Conservation (phyloP, 2,113 vertebrate genomes). For the Rousettus leschenaultii region DNA sequence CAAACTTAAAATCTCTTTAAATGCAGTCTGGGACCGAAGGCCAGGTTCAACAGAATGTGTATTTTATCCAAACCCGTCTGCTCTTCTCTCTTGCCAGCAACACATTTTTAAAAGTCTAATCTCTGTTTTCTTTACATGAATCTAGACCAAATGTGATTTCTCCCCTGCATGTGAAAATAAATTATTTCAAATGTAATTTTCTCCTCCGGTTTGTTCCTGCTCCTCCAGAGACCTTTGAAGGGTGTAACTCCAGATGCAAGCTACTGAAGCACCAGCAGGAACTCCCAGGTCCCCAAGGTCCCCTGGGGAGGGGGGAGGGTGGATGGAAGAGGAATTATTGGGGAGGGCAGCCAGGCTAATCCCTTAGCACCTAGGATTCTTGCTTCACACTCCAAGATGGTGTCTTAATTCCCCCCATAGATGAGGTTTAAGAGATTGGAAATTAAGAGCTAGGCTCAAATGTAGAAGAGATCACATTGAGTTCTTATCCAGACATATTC, state of each 20-base stretch:
- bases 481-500: neutral
- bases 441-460: neutral
- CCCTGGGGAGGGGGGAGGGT: neutral
- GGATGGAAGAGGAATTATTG: neutral
- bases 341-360: neutral
- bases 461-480: neutral
- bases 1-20: slow-evolving; percentile 47
- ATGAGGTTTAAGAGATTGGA: neutral
- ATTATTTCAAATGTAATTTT: slow-evolving; percentile 72
- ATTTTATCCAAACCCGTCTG: slow-evolving; percentile 51
- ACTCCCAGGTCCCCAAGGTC: neutral
- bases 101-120: slow-evolving; percentile 68
- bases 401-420: neutral
- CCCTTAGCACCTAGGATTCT: neutral
- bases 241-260: neutral
- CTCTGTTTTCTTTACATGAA: slow-evolving; percentile 73
- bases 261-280: neutral
- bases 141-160: slow-evolving; percentile 74
- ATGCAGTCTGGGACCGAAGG: slow-evolving; percentile 48
- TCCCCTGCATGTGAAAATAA: slow-evolving; percentile 72
- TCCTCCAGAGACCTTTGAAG: slow-evolving; percentile 35
- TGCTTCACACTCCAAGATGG: neutral
- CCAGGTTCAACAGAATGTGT: slow-evolving; percentile 61
- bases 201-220: slow-evolving; percentile 50
- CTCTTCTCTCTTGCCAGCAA: slow-evolving; percentile 65